Evolutionary conservation across 1,140 invertebrate species (phyloP), one percentile per base, ranked within the genome.

Genomic region (Cyphomyrmex costatus): DNA sequence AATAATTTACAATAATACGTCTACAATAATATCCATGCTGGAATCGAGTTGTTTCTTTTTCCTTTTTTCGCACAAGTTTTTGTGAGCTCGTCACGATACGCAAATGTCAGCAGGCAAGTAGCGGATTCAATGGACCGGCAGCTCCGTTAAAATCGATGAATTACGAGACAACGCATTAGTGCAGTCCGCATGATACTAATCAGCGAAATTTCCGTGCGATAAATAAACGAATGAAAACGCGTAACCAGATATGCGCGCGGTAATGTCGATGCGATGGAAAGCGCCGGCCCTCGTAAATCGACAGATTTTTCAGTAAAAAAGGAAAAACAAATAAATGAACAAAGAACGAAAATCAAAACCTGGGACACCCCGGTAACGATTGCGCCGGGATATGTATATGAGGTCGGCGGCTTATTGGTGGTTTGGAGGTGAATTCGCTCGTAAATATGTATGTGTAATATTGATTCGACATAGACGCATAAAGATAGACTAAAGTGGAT

Each of bases 81-180:
- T 63, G 49, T 76, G 46, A 77, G 61, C 84, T 88, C 78, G 86
- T 90, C 86, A 82, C 49, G 82, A 80, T 83, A 83, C 84, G 73
- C 82, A 42, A 79, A 82, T 79, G 87, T 91, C 89, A 89, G 76
- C 79, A 68, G 27, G 71, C 82, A 53, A 63, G 89, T 82, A 86
- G 90, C 88, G 92, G 90, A 94, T 94, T 94, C 93, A 94, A 93
- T 94, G 94, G 92, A 90, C 87, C 92, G 93, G 92, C 92, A 91
- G 90, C 88, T 86, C 92, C 91, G 93, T 94, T 94, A 93, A 94
- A 94, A 94, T 94, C 93, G 93, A 93, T 94, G 93, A 94, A 94
- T 94, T 94, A 94, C 93, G 94, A 94, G 93, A 94, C 93, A 94
- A 92, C 93, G 93, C 93, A 94, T 94, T 94, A 94, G 93, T 92